phyloP scores from a whole-genome alignment of 2,797 vertebrate species.

The Eleutherodactylus coqui region DNA sequence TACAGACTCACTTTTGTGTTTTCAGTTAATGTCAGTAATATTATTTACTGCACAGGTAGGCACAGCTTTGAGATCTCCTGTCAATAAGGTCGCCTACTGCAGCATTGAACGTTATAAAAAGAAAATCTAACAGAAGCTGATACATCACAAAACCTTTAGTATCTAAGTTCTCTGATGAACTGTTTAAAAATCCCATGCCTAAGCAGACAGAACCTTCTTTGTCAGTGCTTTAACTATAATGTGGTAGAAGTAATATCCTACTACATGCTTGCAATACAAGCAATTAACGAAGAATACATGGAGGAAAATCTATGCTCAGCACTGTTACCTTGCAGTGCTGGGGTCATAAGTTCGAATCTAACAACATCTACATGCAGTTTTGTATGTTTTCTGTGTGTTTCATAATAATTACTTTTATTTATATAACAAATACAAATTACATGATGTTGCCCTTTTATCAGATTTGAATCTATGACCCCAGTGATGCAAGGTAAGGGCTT shows the following conservation, averaged over 20 bases:
- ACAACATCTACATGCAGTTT: too few species aligned
- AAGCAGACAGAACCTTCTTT: neutral
- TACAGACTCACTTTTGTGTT: neutral
- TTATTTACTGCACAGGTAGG: constrained; percentile 25
- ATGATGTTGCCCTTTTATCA: too few species aligned
- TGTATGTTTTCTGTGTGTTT: too few species aligned
- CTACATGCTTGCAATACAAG: neutral
- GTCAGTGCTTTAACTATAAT: neutral
- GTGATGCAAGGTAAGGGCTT: too few species aligned
- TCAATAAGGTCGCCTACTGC: constrained; percentile 24
- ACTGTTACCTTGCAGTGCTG: too few species aligned
- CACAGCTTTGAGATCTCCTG: constrained; percentile 12
- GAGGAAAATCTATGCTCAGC: too few species aligned
- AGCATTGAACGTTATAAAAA: constrained; percentile 32
- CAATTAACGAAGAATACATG: neutral
- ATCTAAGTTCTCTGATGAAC: neutral
- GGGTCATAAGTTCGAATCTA: too few species aligned
- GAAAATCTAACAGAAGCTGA: constrained; percentile 12
- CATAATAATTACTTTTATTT: too few species aligned
- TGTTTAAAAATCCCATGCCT: neutral
- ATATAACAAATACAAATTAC: too few species aligned
- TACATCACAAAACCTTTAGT: neutral
- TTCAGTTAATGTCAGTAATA: constrained; percentile 34
- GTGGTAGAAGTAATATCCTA: neutral
- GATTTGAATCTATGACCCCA: too few species aligned